Evolutionary conservation across 1,140 invertebrate genomes (phyloP).

Genomic region (Ceratosolen fusciceps): DNA sequence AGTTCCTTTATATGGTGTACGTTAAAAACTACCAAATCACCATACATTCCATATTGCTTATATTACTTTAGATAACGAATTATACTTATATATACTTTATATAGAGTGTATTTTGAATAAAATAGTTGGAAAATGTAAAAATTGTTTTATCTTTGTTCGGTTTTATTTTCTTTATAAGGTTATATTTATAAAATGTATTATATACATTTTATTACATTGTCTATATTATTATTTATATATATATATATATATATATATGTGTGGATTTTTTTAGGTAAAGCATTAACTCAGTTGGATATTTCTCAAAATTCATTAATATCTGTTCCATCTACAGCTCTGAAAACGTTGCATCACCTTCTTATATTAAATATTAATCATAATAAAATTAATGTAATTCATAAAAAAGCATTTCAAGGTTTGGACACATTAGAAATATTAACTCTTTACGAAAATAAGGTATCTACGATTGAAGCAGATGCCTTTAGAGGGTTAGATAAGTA

Average conservation of each 20-base stretch:
- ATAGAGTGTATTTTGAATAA: too few relatives aligned
- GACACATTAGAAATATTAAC: slow-evolving; percentile 89
- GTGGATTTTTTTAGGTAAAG: slow-evolving; percentile 76
- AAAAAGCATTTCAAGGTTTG: slow-evolving; percentile 85
- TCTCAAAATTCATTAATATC: slow-evolving; percentile 83
- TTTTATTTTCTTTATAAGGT: too few relatives aligned
- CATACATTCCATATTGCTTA: too few relatives aligned
- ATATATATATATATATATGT: neutral
- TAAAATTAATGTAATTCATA: slow-evolving; percentile 82
- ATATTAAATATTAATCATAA: slow-evolving; percentile 93
- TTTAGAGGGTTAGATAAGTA: slow-evolving; percentile 90
- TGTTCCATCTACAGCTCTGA: slow-evolving; percentile 85
- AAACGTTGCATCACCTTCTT: slow-evolving; percentile 84
- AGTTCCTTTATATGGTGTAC: too few relatives aligned
- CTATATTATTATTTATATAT: neutral
- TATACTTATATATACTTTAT: too few relatives aligned
- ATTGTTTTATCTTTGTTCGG: too few relatives aligned
- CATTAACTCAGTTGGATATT: slow-evolving; percentile 85
- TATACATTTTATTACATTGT: too few relatives aligned
- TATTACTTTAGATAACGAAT: too few relatives aligned
- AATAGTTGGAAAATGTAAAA: too few relatives aligned
- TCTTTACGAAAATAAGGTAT: slow-evolving; percentile 89
- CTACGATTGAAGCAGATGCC: slow-evolving; percentile 82
- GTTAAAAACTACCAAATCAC: too few relatives aligned
- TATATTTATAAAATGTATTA: too few relatives aligned